Conservation (phyloP, 2,113 vertebrate genomes). For the Thymallus thymallus region DNA sequence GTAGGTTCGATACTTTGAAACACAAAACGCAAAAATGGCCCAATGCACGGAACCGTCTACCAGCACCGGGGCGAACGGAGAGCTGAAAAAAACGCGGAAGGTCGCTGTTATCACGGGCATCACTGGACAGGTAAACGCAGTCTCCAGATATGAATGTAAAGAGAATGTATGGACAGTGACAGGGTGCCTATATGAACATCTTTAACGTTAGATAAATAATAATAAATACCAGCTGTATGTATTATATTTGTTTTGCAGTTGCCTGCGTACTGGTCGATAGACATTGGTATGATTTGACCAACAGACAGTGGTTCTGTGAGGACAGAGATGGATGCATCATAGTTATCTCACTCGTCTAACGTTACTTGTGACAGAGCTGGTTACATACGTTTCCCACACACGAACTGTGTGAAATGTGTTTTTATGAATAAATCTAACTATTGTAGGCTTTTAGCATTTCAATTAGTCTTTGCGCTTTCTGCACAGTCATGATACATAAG, state of each 20-base stretch:
- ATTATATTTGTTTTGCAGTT: background rate
- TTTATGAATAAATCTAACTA: no score
- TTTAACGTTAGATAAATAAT: background rate
- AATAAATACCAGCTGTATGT: background rate
- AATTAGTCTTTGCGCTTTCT: no score
- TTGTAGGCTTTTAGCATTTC: no score
- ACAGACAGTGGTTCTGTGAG: background rate
- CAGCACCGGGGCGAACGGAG: conserved; percentile 28
- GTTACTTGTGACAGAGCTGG: background rate
- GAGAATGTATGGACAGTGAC: background rate
- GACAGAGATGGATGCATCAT: background rate
- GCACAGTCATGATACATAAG: no score
- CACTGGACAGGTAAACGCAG: conserved; percentile 71
- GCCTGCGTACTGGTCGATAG: no score
- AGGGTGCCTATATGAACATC: background rate
- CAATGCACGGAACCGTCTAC: conserved; percentile 20
- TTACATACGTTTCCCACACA: no score
- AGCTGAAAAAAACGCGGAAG: conserved; percentile 36
- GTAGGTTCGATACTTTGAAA: background rate
- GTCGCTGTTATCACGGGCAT: conserved; percentile 75
- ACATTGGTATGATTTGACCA: no score
- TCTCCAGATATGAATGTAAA: background rate
- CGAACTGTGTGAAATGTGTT: no score
- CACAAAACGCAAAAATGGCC: conserved; percentile 53
- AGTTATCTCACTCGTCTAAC: background rate